Evolutionary conservation across 1,140 invertebrate genomes (phyloP).

Genomic region (Drosophila subpulchrella): DNA sequence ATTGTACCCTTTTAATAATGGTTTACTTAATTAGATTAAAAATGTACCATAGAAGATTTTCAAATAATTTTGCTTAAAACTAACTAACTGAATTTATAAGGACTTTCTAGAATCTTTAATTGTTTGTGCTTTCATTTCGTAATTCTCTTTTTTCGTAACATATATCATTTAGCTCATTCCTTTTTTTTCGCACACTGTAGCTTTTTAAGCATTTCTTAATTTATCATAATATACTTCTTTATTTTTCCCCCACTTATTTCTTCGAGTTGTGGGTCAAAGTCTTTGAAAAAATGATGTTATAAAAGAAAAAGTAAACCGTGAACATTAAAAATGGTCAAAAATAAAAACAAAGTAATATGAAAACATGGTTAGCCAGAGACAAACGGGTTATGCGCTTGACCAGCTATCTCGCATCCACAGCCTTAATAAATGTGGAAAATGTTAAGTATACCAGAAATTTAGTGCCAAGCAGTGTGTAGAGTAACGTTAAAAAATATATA

Average conservation of each 20-base stretch:
- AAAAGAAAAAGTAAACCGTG: constrained; percentile 62
- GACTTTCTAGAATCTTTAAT: no score
- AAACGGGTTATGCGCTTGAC: constrained; percentile 64
- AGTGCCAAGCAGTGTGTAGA: constrained; percentile 26
- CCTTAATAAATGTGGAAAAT: constrained; percentile 70
- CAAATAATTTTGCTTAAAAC: no score
- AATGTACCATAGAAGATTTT: no score
- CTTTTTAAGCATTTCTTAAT: background rate
- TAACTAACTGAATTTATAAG: no score
- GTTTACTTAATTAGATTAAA: no score
- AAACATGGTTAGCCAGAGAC: constrained; percentile 61
- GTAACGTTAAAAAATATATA: constrained; percentile 27
- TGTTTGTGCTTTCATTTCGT: no score
- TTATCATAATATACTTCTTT: background rate
- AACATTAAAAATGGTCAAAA: constrained; percentile 46
- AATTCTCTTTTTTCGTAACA: no score
- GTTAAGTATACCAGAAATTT: constrained; percentile 81
- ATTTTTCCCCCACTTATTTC: constrained; percentile 29
- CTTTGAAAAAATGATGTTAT: constrained; percentile 74
- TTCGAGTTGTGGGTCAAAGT: constrained; percentile 70
- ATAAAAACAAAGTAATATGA: constrained; percentile 58
- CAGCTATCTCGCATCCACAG: constrained; percentile 5
- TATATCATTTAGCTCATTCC: no score
- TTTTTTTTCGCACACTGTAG: no score
- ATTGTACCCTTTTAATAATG: no score